Evolutionary conservation across 2,113 vertebrate species (phyloP).

Genomic region (Oceanodroma tethys): DNA sequence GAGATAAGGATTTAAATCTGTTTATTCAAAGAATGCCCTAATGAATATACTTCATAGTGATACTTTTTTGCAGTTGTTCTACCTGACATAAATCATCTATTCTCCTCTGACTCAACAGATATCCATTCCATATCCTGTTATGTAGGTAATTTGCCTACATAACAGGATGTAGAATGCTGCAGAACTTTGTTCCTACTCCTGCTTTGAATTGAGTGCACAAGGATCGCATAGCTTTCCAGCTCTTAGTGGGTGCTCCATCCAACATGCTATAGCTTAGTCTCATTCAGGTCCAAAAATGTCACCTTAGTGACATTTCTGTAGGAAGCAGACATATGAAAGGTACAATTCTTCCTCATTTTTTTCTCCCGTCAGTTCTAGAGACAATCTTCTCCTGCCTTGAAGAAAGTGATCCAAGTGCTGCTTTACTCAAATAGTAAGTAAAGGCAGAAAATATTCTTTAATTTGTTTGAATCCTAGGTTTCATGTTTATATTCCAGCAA

Average conservation of each 20-base stretch:
- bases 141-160: background rate
- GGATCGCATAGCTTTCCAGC: background rate
- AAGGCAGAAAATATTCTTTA: background rate
- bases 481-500: background rate
- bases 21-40: background rate
- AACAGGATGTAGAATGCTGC: too few species aligned
- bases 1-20: background rate
- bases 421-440: background rate
- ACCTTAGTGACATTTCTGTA: background rate
- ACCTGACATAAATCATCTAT: background rate
- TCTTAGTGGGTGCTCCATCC: background rate
- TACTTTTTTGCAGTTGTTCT: background rate
- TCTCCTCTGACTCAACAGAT: background rate
- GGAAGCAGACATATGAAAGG: background rate
- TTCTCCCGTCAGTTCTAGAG: background rate
- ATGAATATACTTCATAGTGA: background rate
- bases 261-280: background rate
- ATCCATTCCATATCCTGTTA: background rate
- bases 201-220: background rate
- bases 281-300: background rate
- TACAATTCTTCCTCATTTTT: background rate
- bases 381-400: background rate
- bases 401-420: background rate
- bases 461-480: background rate
- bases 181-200: background rate